Percentiles rank a stretch among this genome's conserved stretches.
phyloP scores from a whole-genome alignment of 2,797 vertebrate species.

The Typhlichthys subterraneus region DNA sequence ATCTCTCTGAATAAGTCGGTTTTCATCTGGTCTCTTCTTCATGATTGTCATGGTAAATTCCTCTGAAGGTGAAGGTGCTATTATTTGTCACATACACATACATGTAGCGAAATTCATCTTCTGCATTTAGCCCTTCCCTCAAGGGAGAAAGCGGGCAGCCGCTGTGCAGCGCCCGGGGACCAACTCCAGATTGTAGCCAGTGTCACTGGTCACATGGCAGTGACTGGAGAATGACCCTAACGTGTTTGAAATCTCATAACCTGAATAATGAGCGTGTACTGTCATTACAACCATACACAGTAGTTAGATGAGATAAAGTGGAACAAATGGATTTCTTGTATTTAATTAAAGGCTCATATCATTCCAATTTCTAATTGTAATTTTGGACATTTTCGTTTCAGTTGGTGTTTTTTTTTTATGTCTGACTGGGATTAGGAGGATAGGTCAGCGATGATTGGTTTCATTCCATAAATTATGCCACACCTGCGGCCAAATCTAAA shows the following conservation, averaged over 20 bases:
- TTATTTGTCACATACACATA: too few relatives aligned
- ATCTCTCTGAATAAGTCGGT: conserved; percentile 15
- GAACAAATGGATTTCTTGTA: conserved; percentile 33
- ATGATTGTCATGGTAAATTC: conserved; percentile 2
- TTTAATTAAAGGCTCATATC: conserved; percentile 28
- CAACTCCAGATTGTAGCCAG: too few relatives aligned
- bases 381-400: not conserved
- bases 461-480: not conserved
- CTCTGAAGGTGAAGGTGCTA: conserved; percentile 11
- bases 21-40: conserved; percentile 10
- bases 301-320: conserved; percentile 30
- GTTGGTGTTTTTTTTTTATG: too few relatives aligned
- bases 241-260: conserved; percentile 12
- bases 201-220: too few relatives aligned
- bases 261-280: conserved; percentile 29
- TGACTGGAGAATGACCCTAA: too few relatives aligned
- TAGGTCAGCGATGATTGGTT: not conserved
- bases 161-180: too few relatives aligned
- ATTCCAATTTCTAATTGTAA: not conserved
- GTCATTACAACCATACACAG: conserved; percentile 21
- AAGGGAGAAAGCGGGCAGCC: too few relatives aligned
- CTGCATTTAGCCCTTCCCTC: too few relatives aligned
- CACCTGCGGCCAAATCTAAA: too few relatives aligned
- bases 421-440: conserved; percentile 11
- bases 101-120: too few relatives aligned